Evolutionary conservation across 2,888 invertebrate genomes (phyloP).

Genomic region (Lasioglossum morio): DNA sequence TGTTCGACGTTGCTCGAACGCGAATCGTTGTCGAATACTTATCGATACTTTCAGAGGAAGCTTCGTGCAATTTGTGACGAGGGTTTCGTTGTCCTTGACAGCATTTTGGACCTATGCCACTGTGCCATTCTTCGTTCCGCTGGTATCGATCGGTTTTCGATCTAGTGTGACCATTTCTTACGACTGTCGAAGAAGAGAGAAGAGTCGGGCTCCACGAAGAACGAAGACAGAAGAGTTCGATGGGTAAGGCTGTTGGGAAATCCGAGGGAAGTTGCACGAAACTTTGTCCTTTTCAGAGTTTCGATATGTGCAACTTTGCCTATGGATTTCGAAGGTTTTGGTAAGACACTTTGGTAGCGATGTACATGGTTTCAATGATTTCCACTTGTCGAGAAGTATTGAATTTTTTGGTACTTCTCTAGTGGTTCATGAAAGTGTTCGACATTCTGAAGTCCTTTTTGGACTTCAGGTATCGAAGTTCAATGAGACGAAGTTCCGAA

Average conservation of each 20-base stretch:
- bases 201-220: background rate
- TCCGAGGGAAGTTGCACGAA: background rate
- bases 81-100: background rate
- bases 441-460: slow-evolving; percentile 48
- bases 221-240: background rate
- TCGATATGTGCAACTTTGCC: background rate
- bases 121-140: background rate
- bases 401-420: slow-evolving; percentile 25
- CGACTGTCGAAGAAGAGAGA: slow-evolving; percentile 21
- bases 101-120: background rate
- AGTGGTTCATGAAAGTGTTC: background rate
- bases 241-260: slow-evolving; percentile 23
- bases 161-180: slow-evolving; percentile 3
- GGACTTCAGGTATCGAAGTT: slow-evolving; percentile 24
- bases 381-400: background rate
- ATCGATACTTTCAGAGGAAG: slow-evolving; percentile 6
- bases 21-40: background rate
- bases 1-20: background rate
- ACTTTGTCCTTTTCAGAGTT: slow-evolving; percentile 3
- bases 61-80: background rate
- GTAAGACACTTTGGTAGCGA: background rate
- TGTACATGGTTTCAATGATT: background rate
- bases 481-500: slow-evolving; percentile 14
- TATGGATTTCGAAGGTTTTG: background rate
- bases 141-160: slow-evolving; percentile 3